phyloP scores from a whole-genome alignment of 1,140 invertebrate genomes.

The Meloidogyne floridensis region DNA sequence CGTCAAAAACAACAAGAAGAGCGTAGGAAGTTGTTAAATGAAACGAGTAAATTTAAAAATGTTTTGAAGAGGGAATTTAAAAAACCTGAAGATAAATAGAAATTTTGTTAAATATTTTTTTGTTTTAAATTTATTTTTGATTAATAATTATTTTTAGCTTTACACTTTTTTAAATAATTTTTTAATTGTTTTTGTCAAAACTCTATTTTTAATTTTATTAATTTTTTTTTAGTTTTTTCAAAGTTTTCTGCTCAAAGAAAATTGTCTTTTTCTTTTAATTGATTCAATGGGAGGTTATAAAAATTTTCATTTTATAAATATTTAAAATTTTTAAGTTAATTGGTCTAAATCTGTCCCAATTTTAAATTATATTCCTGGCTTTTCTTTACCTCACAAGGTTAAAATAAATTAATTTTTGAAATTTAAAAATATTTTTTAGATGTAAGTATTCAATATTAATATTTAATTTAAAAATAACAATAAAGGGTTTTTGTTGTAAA shows the following conservation, averaged over 20 bases:
- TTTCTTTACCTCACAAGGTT: background rate
- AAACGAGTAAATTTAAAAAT: background rate
- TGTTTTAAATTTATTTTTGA: too few relatives aligned
- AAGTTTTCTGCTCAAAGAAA: background rate
- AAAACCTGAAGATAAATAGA: background rate
- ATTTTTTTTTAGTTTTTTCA: background rate
- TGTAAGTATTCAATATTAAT: background rate
- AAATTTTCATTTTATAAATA: background rate
- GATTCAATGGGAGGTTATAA: background rate
- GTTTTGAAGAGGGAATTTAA: background rate
- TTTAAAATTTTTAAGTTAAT: conserved; percentile 4
- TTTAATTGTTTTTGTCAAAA: too few relatives aligned
- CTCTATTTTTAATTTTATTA: background rate
- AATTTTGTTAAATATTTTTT: background rate
- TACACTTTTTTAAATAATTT: too few relatives aligned
- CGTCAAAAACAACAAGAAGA: background rate
- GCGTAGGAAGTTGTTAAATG: background rate
- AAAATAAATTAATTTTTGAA: background rate
- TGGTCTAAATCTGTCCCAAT: background rate
- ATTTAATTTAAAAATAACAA: background rate
- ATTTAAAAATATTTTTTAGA: background rate
- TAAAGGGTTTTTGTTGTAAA: conserved; percentile 74
- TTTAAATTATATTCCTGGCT: background rate
- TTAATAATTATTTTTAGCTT: too few relatives aligned
- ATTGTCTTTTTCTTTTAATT: background rate